Evolutionary conservation across 2,113 vertebrate genomes (phyloP).

Genomic region (Charina bottae): DNA sequence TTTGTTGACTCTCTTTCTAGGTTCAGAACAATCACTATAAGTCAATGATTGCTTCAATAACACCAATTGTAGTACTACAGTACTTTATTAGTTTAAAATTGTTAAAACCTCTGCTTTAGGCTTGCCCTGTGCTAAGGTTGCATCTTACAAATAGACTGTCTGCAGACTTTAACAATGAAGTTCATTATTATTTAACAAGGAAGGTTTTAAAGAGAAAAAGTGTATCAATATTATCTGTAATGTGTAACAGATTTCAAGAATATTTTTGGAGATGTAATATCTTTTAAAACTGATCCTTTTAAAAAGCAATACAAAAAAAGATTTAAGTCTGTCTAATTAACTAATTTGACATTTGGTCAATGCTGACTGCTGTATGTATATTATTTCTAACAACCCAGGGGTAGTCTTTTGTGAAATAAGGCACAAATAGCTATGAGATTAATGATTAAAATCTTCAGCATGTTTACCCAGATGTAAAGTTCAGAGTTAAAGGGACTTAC

Average conservation of each 20-base stretch:
- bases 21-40: background rate
- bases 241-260: background rate
- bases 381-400: background rate
- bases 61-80: background rate
- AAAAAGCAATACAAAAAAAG: background rate
- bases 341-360: background rate
- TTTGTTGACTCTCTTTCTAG: background rate
- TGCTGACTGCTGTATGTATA: background rate
- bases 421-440: background rate
- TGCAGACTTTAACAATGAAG: background rate
- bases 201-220: background rate
- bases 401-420: background rate
- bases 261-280: background rate
- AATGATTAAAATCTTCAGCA: background rate
- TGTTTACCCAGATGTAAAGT: background rate
- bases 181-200: background rate
- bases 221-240: background rate
- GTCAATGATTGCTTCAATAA: background rate
- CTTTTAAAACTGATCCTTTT: background rate
- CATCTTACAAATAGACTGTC: background rate
- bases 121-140: background rate
- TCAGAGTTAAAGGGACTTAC: background rate
- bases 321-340: background rate
- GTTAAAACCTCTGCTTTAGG: background rate
- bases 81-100: background rate